Evolutionary conservation across 2,888 invertebrate species (phyloP).

Genomic region (Exephanes ischioxanthus): DNA sequence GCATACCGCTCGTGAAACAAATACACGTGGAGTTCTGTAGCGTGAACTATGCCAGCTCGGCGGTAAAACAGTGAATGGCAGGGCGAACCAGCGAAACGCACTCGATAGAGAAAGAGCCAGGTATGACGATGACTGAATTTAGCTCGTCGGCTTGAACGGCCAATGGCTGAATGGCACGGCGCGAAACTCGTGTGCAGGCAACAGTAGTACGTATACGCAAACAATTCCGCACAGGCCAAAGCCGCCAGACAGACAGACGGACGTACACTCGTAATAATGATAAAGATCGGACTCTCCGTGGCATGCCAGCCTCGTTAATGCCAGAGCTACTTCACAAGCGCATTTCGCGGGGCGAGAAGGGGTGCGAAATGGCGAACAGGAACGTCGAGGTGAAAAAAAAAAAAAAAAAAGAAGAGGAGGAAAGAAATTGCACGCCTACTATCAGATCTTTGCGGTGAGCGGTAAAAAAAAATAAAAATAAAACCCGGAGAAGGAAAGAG

Average conservation of each 20-base stretch:
- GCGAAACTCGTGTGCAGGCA: not conserved
- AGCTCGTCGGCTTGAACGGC: not conserved
- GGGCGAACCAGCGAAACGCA: conserved; percentile 11
- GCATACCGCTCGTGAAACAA: conserved; percentile 50
- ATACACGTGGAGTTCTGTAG: conserved; percentile 43
- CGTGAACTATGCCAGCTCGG: conserved; percentile 6
- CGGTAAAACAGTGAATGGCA: conserved; percentile 40
- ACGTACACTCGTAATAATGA: conserved; percentile 78
- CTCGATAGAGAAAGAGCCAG: not conserved
- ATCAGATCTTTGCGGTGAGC: conserved; percentile 35
- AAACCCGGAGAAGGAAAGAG: conserved; percentile 24
- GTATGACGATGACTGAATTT: not conserved
- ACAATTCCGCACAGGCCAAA: conserved; percentile 60
- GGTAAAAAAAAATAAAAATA: not conserved
- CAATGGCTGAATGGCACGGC: conserved; percentile 2
- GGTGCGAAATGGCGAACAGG: conserved; percentile 45
- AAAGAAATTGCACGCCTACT: conserved; percentile 45
- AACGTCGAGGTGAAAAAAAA: conserved; percentile 46
- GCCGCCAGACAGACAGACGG: conserved; percentile 68
- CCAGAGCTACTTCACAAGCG: conserved; percentile 47
- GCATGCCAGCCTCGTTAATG: conserved; percentile 72
- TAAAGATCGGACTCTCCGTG: conserved; percentile 74
- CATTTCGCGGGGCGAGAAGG: conserved; percentile 33
- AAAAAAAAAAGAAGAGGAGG: conserved; percentile 7
- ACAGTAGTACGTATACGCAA: conserved; percentile 50